Base-by-base conservation (phyloP, 2,888 invertebrate genomes). In the Sesia bembeciformis region DNA sequence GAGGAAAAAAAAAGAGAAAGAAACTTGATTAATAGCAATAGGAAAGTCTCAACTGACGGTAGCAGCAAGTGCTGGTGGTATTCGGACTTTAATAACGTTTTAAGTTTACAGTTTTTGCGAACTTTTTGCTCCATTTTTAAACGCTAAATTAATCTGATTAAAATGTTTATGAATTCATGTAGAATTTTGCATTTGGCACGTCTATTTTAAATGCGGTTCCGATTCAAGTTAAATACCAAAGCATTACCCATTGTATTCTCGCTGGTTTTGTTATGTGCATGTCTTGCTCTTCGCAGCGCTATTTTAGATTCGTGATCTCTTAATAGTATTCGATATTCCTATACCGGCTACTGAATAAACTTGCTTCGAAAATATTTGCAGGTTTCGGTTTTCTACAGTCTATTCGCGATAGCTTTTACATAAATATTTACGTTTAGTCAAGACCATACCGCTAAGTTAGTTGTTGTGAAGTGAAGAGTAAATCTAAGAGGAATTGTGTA, bases 271-370 rank as follows among this genome's bases (percentile, higher is more conserved):
- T 74, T 74, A 68, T 71, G 71, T 70, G 76, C 69, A 62, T 72
- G 70, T 65, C 69, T 70, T 61, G 23, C 23, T 23, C 64, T 62
- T 65, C 68, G 72, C 72, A 72, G 67, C 62, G 73, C 79, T 82
- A 82, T 84, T 85, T 82, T 74, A 77, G 74, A 78, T 78, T 78
- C 79, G 75, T 82, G 84, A 82, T 83, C 80, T 81, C 78, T 81
- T 79, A 79, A 84, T 81, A 78, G 78, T 73, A 72, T 78, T 79
- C 60, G 70, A 75, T 73, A 68, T 74, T 75, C 70, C 66, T 68
- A 73, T 76, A 72, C 65, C 46, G 51, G 52, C 43, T 56, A 8
- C 54, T 56, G 53, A 54, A 56, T 58, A 46, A 46, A 46, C 46
- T 46, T 46, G 46, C 23, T 46, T 8, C 3, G 46, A 6, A 46